Conservation (phyloP, 2,113 vertebrate species). For the Camelus dromedarius region DNA sequence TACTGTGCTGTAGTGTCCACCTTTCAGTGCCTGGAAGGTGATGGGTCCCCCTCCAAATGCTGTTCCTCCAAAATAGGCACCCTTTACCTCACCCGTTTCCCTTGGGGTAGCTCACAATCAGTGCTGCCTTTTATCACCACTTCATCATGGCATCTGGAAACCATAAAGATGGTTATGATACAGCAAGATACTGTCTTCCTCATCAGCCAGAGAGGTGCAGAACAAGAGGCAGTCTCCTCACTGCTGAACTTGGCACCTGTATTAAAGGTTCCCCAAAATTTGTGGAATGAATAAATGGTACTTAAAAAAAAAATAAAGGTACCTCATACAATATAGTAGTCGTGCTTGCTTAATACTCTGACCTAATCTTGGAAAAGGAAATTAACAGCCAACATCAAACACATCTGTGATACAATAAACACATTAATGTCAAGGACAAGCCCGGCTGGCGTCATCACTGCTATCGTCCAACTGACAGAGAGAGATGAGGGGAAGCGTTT, state of each 20-base stretch:
- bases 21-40: background rate
- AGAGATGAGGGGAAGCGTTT: background rate
- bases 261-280: background rate
- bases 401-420: background rate
- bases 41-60: background rate
- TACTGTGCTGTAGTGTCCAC: background rate
- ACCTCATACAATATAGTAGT: background rate
- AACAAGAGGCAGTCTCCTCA: background rate
- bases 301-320: background rate
- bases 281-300: background rate
- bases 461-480: rapidly evolving
- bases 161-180: background rate
- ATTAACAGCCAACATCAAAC: background rate
- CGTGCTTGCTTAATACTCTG: background rate
- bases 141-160: background rate
- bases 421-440: background rate
- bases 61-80: background rate
- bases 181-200: background rate
- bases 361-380: background rate
- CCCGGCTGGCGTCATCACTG: background rate
- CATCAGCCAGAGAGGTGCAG: background rate
- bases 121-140: background rate
- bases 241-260: background rate
- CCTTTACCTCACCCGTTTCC: background rate
- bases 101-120: background rate